These are phyloP conservation scores for Smutsia temminckii DNA, from an alignment of 2,797 vertebrate species.

Conservation along the genomic window DNA sequence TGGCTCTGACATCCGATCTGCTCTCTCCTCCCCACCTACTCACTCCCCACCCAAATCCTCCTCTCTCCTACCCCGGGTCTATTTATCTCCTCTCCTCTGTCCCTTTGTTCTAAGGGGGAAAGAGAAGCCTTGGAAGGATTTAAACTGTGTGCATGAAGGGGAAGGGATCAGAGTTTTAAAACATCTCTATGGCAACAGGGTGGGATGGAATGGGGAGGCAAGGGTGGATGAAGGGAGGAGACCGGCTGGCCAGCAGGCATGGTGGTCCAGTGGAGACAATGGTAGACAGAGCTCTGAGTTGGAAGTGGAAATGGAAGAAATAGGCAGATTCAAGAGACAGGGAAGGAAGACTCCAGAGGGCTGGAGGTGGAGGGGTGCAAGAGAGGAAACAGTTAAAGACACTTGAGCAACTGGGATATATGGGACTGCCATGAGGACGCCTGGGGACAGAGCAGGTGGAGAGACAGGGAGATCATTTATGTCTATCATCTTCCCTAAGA, in stretches of 20 bases:
- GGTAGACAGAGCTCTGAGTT: background rate
- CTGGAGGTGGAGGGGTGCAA: background rate
- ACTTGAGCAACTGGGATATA: background rate
- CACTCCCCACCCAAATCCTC: slow-evolving; percentile 6
- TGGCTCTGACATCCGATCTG: background rate
- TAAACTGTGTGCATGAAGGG: background rate
- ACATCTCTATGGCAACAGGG: slow-evolving; percentile 55
- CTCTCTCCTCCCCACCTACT: background rate
- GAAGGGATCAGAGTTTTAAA: background rate
- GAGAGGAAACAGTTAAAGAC: background rate
- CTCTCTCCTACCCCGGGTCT: background rate
- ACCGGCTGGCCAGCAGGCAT: background rate
- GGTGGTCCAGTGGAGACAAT: background rate
- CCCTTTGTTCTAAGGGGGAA: slow-evolving; percentile 54
- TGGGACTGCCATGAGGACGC: background rate
- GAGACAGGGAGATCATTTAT: background rate
- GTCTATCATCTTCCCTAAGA: background rate
- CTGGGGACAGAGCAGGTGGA: background rate
- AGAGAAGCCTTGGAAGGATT: slow-evolving; percentile 40
- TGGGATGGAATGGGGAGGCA: background rate
- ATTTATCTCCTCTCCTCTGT: slow-evolving; percentile 35
- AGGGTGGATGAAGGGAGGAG: background rate
- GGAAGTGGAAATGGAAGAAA: background rate
- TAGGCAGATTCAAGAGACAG: background rate
- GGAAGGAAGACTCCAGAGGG: background rate